Evolutionary conservation across 2,888 invertebrate species (phyloP).

Genomic region (Petrophora chlorosata): DNA sequence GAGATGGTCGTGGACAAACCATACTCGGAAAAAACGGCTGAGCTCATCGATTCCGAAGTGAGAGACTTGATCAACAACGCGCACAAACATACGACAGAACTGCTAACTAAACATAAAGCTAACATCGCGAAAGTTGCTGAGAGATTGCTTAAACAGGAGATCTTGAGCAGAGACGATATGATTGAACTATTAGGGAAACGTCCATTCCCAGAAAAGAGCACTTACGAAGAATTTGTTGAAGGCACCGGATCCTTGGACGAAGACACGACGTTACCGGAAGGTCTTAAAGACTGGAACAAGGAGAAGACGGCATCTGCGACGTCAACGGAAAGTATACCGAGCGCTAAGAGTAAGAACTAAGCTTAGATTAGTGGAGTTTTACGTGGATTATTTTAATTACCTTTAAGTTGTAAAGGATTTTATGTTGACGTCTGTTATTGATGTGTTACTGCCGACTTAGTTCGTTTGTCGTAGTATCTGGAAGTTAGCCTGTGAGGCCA

Average conservation of each 20-base stretch:
- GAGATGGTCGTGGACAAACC: slow-evolving; percentile 98
- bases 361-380: slow-evolving; percentile 52
- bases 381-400: slow-evolving; percentile 72
- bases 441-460: slow-evolving; percentile 44
- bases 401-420: slow-evolving; percentile 70
- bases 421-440: slow-evolving; percentile 50
- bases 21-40: slow-evolving; percentile 98
- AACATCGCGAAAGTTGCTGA: slow-evolving; percentile 95
- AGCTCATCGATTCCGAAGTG: slow-evolving; percentile 97
- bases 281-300: slow-evolving; percentile 97
- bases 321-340: slow-evolving; percentile 58
- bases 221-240: slow-evolving; percentile 99
- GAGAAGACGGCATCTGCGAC: slow-evolving; percentile 52
- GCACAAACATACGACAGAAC: slow-evolving; percentile 89
- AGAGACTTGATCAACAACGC: slow-evolving; percentile 83
- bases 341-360: slow-evolving; percentile 64
- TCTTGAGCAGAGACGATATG: slow-evolving; percentile 98
- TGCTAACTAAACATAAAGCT: slow-evolving; percentile 91
- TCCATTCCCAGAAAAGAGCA: slow-evolving; percentile 99
- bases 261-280: slow-evolving; percentile 96
- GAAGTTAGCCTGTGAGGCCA: slow-evolving; percentile 38
- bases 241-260: slow-evolving; percentile 99
- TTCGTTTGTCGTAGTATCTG: slow-evolving; percentile 43
- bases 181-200: slow-evolving; percentile 96
- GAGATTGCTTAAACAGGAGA: slow-evolving; percentile 95